Conservation (phyloP, 2,888 invertebrate genomes). For the Parasteatoda lunata region DNA sequence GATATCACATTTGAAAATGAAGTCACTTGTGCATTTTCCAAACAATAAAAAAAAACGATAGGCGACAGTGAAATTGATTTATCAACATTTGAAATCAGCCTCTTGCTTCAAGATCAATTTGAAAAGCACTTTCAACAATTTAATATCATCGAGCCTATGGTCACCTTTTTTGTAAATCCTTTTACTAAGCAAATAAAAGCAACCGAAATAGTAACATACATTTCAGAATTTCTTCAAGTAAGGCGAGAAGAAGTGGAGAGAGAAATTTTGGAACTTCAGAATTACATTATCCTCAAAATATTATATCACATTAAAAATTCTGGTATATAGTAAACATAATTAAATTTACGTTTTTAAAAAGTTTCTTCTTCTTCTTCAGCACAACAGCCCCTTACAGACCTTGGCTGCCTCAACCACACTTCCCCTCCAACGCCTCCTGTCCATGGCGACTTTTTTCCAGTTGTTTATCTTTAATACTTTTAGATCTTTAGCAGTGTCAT, state of each 20-base stretch:
- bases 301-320: not conserved
- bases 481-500: too few relatives aligned
- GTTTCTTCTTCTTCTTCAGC: too few relatives aligned
- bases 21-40: not conserved
- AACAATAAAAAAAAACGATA: not conserved
- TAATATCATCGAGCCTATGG: not conserved
- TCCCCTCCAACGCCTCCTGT: too few relatives aligned
- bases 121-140: not conserved
- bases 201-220: not conserved
- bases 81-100: not conserved
- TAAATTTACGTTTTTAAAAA: not conserved
- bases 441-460: too few relatives aligned
- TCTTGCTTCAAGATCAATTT: not conserved
- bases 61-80: not conserved
- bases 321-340: not conserved
- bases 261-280: not conserved
- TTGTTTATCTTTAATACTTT: too few relatives aligned
- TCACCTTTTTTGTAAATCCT: not conserved
- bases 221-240: conserved; percentile 1
- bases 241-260: not conserved
- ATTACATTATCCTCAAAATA: not conserved
- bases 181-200: not conserved
- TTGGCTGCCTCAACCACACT: too few relatives aligned
- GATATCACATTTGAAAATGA: conserved; percentile 12
- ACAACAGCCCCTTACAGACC: too few relatives aligned